These are phyloP conservation scores for Okamejei kenojei DNA, from an alignment of 2,797 vertebrate species.

Conservation along the genomic window DNA sequence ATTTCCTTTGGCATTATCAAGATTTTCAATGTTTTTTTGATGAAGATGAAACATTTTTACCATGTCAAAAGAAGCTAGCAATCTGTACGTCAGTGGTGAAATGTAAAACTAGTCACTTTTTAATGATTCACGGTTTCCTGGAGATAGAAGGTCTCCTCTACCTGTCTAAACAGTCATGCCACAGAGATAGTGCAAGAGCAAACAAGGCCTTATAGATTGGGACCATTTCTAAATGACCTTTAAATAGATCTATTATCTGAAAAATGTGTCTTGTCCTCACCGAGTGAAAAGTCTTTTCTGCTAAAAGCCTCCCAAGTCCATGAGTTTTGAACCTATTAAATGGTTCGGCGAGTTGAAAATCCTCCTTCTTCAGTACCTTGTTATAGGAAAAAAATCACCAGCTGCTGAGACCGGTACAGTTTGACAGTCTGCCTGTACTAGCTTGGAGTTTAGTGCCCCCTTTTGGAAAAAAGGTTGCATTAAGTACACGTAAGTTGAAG, in stretches of 20 bases:
- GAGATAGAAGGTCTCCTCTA: not conserved
- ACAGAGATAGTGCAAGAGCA: not conserved
- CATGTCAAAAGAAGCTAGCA: not conserved
- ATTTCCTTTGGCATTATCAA: not conserved
- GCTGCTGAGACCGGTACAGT: constrained; percentile 4
- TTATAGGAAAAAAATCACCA: constrained; percentile 24
- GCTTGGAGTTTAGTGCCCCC: constrained; percentile 22
- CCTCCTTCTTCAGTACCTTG: constrained; percentile 4
- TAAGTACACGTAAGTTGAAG: not conserved
- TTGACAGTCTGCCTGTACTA: not conserved
- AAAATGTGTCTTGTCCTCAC: constrained; percentile 4
- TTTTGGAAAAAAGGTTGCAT: constrained; percentile 6
- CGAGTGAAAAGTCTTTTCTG: not conserved
- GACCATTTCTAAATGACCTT: constrained; percentile 21
- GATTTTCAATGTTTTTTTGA: not conserved
- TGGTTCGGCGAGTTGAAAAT: constrained; percentile 25
- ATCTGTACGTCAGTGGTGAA: not conserved
- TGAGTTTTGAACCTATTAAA: constrained; percentile 26
- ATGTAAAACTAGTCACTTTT: not conserved
- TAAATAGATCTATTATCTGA: constrained; percentile 16
- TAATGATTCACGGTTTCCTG: not conserved
- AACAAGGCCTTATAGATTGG: not conserved
- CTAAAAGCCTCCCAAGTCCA: not conserved
- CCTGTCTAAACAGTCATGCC: not conserved
- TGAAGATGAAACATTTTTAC: not conserved